Base-by-base conservation (phyloP, 2,888 invertebrate genomes). In the Coremacera marginata region DNA sequence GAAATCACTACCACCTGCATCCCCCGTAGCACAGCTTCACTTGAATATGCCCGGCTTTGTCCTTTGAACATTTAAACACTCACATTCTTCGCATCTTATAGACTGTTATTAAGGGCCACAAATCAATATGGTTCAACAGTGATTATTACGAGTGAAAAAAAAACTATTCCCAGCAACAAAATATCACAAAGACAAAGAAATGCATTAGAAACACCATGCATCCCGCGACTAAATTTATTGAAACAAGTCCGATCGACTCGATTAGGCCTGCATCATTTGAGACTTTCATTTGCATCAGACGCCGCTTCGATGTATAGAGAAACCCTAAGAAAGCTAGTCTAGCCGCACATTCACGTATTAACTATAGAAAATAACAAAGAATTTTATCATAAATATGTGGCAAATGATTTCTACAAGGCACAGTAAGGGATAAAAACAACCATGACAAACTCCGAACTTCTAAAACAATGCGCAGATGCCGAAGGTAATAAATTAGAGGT, bases 41-140 rank as follows among this genome's bases (percentile, higher is more conserved):
- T 31, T 11, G 27, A 22, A 5, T 5, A 34, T 70, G 44, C 51
- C 27, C 74, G 52, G 68, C 16, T 68, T 80, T 84, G 82, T 78
- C 81, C 84, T 83, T 84, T 84, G 86, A 84, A 81, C 86, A 85
- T 79, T 65, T 72, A 57, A 80, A 72, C 78, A 73, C 73, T 65
- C 57, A 25, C 0, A 31, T 49, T 51, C 63, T 51, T 63, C 5
- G 19, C 31, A 62, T n/a, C 49, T 44, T 84, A 85, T 85, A 85
- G 84, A 81, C 86, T 86, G 82, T 86, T 86, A 85, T 85, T 85
- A 85, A 80, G 81, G 86, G 86, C 82, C 86, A 85, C 85, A 85
- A 85, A 85, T 85, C 85, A 85, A 86, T 86, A 83, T 81, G 57
- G n/a, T 67, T 31, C 49, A 27, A 73, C 51, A 63, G 27, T 63